Evolutionary conservation across 1,140 invertebrate genomes (phyloP), one percentile per base, ranked within the genome.

Genomic region (Drosophila elegans): DNA sequence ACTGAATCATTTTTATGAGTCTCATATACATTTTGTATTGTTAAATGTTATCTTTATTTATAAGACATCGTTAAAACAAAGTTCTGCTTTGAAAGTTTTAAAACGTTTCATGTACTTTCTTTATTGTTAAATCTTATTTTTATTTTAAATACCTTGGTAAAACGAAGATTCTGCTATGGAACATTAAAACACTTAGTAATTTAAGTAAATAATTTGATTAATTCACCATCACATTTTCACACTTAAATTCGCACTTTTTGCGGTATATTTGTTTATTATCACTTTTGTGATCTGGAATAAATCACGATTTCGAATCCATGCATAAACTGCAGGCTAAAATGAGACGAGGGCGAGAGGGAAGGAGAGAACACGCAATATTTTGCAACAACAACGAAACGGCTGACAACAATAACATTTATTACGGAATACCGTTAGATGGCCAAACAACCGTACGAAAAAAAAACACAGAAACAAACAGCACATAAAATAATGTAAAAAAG

Each of bases 341-440:
- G 45, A 36, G 48, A 52, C 27, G 27, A 21, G 10, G 25, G 9
- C 21, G 25, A 45, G 34, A 32, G 21, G 53, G 48, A 25, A n/a
- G 52, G 34, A 27, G 13, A 29, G 46, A 48, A 55, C 73, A 67
- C 72, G 72, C 72, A 74, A 54, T 74, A 63, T 42, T 74, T 76
- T 76, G 61, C 61, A 76, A 76, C 42, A 75, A 66, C 61, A 75
- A 51, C 64, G 46, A 68, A 68, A 60, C 12, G 61, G 61, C 64
- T 10, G 59, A 52, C 64, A 68, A 67, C 61, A 68, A 68, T 53
- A 68, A 52, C 64, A 64, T 34, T 75, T 75, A 66, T 66, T 75
- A 57, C 51, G 41, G 39, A 57, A 59, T 59, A 57, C 73, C 73
- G 73, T 75, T 75, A 75, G 60, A 29, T 60, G 56, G 56, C 56